Conservation (phyloP, 2,888 invertebrate genomes). For the Tanypteryx hageni region DNA sequence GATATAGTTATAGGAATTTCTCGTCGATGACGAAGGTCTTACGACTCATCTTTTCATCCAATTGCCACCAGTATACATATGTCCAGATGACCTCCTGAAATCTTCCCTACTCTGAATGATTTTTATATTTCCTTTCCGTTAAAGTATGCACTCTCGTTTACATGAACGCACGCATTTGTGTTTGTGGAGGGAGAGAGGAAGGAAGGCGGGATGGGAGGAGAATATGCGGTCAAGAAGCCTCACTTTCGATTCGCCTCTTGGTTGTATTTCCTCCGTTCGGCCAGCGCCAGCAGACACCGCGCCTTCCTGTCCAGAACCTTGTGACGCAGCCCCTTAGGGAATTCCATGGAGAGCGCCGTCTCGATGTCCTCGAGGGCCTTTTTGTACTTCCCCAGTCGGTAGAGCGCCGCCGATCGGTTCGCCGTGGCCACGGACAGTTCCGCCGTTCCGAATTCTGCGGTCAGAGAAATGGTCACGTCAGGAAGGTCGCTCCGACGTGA, state of each 20-base stretch:
- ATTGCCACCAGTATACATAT: no score
- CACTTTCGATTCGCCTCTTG: conserved; percentile 79
- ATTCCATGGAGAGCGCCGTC: conserved; percentile 81
- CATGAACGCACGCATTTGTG: no score
- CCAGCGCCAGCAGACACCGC: conserved; percentile 81
- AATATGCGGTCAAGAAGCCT: background rate
- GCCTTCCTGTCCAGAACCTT: conserved; percentile 87
- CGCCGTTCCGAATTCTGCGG: conserved; percentile 71
- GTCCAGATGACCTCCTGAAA: no score
- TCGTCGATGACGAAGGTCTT: no score
- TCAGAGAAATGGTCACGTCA: no score
- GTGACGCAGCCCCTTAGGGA: conserved; percentile 84
- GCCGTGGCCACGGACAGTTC: conserved; percentile 85
- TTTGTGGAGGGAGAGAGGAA: background rate
- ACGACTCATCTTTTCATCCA: no score
- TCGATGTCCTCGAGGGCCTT: conserved; percentile 84
- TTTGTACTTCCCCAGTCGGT: conserved; percentile 83
- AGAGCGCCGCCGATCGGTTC: conserved; percentile 88
- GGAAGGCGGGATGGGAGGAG: background rate
- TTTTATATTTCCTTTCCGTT: no score
- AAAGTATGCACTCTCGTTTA: no score
- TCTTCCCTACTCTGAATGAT: no score
- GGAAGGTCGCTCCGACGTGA: no score
- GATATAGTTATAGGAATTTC: no score
- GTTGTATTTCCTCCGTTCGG: conserved; percentile 81